Evolutionary conservation across 2,888 invertebrate species (phyloP).

Genomic region (Cristatella mucedo): DNA sequence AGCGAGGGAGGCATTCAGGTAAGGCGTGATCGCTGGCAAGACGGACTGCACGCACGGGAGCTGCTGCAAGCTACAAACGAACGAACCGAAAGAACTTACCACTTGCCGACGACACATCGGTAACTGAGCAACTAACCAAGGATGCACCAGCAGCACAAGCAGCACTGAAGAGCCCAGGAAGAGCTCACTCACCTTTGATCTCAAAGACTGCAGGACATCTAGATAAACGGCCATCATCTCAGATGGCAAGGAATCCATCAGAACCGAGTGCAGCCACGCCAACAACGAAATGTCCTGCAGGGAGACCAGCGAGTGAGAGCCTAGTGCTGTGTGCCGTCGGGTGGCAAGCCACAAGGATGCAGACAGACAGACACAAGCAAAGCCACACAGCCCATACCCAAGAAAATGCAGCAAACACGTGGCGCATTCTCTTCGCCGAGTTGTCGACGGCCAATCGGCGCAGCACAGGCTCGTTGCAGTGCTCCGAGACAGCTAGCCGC

Average conservation of each 20-base stretch:
- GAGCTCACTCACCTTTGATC: conserved; percentile 38
- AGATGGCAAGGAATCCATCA: conserved; percentile 52
- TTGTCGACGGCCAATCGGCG: conserved; percentile 55
- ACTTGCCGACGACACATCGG: too few relatives aligned
- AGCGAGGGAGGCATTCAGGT: too few relatives aligned
- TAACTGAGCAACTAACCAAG: too few relatives aligned
- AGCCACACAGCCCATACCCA: conserved; percentile 45
- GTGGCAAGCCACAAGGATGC: too few relatives aligned
- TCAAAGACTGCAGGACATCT: conserved; percentile 53
- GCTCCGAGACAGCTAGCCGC: conserved; percentile 46
- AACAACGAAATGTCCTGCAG: conserved; percentile 48
- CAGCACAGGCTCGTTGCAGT: conserved; percentile 51
- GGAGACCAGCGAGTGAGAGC: conserved; percentile 5
- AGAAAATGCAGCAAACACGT: conserved; percentile 51
- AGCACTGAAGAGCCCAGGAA: too few relatives aligned
- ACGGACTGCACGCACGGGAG: too few relatives aligned
- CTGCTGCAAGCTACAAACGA: too few relatives aligned
- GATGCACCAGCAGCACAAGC: too few relatives aligned
- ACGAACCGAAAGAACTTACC: too few relatives aligned
- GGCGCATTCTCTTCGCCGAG: conserved; percentile 46
- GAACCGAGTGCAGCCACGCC: conserved; percentile 59
- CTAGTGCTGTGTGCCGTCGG: not conserved
- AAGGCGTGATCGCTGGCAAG: too few relatives aligned
- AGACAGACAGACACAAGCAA: too few relatives aligned
- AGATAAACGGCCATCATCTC: conserved; percentile 56